Evolutionary conservation across 2,888 invertebrate species (phyloP).

Genomic region (Plusia festucae): DNA sequence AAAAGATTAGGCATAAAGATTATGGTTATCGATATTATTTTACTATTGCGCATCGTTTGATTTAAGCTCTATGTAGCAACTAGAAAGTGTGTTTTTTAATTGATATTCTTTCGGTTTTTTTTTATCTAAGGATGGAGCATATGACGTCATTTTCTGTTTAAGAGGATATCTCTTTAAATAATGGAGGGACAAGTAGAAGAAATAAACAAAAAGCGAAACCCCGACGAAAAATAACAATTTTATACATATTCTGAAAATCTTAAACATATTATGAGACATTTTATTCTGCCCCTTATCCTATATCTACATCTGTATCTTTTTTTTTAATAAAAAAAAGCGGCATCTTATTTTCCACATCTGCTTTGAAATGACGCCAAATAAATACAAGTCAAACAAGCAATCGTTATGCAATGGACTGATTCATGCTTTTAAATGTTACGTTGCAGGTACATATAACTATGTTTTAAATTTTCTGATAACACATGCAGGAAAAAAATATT

Average conservation of each 20-base stretch:
- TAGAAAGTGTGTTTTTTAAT: too few relatives aligned
- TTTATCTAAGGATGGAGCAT: too few relatives aligned
- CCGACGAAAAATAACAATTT: too few relatives aligned
- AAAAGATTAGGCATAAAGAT: not conserved
- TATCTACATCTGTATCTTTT: not conserved
- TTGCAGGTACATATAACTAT: slow-evolving; percentile 19
- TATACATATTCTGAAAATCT: too few relatives aligned
- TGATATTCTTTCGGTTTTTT: too few relatives aligned
- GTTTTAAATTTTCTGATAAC: slow-evolving; percentile 41
- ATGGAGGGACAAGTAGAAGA: too few relatives aligned
- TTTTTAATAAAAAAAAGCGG: not conserved
- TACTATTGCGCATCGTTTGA: too few relatives aligned
- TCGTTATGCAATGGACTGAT: slow-evolving; percentile 46
- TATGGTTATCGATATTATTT: not conserved
- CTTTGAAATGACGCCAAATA: slow-evolving; percentile 53
- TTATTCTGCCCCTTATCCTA: not conserved
- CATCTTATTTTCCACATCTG: slow-evolving; percentile 8
- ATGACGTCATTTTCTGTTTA: too few relatives aligned
- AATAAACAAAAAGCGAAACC: too few relatives aligned
- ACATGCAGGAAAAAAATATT: slow-evolving; percentile 35
- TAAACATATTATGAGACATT: too few relatives aligned
- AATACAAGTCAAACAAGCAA: slow-evolving; percentile 13
- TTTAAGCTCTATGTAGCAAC: too few relatives aligned
- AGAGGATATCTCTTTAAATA: too few relatives aligned
- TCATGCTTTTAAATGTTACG: slow-evolving; percentile 29